A percentile compares a stretch with the other conserved stretches of the same genome.
Evolutionary conservation across 53 echinoderm and acorn worm species (phyloP).

Genomic region (Apostichopus leukothele): DNA sequence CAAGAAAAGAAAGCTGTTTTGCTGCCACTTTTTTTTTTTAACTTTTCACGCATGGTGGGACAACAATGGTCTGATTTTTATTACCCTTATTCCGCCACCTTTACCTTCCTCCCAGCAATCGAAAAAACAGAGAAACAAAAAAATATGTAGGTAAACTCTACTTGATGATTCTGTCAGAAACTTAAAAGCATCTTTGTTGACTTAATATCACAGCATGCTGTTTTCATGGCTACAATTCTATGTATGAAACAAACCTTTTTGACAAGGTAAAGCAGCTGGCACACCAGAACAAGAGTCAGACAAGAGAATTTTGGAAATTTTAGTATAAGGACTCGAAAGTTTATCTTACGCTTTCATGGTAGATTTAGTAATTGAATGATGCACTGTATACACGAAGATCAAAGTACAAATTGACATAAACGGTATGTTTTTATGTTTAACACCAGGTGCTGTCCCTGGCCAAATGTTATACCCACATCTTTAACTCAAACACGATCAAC

Average conservation of each 20-base stretch:
- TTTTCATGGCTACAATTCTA: not conserved
- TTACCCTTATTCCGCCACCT: conserved; percentile 1
- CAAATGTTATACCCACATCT: too few species aligned
- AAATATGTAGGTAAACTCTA: not conserved
- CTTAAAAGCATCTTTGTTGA: not conserved
- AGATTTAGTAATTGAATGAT: too few species aligned
- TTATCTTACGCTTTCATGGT: too few species aligned
- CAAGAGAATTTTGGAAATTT: not conserved
- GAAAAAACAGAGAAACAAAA: too few species aligned
- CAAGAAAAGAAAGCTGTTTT: not conserved
- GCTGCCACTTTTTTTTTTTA: not conserved
- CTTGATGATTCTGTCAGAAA: not conserved
- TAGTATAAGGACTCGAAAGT: too few species aligned
- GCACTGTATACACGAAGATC: too few species aligned
- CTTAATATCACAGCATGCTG: not conserved
- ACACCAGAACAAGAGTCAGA: not conserved
- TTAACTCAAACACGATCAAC: too few species aligned
- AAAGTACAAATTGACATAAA: too few species aligned
- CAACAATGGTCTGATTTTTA: not conserved
- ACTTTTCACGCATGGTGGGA: not conserved
- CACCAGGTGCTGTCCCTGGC: too few species aligned
- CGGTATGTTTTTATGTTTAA: too few species aligned
- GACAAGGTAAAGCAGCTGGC: not conserved
- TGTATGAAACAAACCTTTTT: not conserved
- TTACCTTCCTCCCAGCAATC: not conserved